These are phyloP conservation scores for Brachionus asplanchnoidis DNA, from an alignment of 1,140 invertebrate genomes.

Conservation along the genomic window DNA sequence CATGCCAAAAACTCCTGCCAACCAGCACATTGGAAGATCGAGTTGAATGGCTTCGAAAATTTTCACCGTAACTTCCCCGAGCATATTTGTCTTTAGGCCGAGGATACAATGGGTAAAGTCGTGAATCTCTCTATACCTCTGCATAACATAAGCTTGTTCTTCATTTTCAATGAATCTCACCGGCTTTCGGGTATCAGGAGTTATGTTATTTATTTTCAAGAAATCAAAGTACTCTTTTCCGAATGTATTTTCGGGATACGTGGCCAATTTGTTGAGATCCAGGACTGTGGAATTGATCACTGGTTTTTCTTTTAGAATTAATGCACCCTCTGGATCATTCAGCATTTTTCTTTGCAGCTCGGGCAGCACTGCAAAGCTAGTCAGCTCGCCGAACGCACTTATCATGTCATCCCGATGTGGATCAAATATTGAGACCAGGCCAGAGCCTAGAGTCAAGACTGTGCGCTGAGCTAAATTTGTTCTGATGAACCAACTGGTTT, in stretches of 20 bases:
- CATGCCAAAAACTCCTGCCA: constrained; percentile 56
- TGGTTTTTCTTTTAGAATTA: constrained; percentile 73
- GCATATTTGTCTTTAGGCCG: constrained; percentile 90
- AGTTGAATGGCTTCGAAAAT: constrained; percentile 83
- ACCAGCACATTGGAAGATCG: constrained; percentile 58
- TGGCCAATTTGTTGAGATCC: constrained; percentile 67
- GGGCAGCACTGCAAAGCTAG: constrained; percentile 67
- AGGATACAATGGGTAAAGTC: constrained; percentile 86
- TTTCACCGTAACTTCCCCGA: constrained; percentile 85
- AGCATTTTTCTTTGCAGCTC: constrained; percentile 67
- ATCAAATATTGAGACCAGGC: constrained; percentile 67
- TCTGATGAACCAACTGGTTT: constrained; percentile 1
- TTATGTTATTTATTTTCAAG: constrained; percentile 73
- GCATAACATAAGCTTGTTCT: constrained; percentile 89
- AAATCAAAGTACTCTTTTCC: constrained; percentile 79
- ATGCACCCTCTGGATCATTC: constrained; percentile 64
- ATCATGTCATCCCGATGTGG: constrained; percentile 72
- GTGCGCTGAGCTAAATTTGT: constrained; percentile 62
- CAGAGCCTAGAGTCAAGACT: constrained; percentile 73
- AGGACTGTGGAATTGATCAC: constrained; percentile 78
- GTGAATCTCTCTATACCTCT: constrained; percentile 89
- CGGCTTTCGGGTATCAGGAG: constrained; percentile 77
- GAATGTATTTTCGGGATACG: constrained; percentile 71
- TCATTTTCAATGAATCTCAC: constrained; percentile 86
- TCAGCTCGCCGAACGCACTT: constrained; percentile 82